Evolutionary conservation across 2,113 vertebrate genomes (phyloP).

Genomic region (Thamnophis sirtalis): DNA sequence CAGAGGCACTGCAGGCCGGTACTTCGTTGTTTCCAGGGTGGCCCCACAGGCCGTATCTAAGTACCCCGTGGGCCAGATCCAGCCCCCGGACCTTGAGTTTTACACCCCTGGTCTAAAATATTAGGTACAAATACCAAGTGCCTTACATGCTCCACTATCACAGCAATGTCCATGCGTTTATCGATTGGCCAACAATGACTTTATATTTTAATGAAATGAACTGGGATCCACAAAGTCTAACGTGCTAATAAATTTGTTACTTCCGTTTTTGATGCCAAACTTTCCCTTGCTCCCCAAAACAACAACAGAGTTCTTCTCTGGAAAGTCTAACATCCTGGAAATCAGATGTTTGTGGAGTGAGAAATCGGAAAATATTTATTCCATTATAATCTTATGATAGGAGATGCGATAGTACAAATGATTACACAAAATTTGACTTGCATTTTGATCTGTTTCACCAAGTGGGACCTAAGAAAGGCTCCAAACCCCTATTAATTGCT

Average conservation of each 20-base stretch:
- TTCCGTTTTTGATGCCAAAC: background rate
- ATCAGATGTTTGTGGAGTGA: background rate
- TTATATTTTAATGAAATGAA: background rate
- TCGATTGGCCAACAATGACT: background rate
- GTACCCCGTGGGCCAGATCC: too few species aligned
- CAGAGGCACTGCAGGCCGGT: too few species aligned
- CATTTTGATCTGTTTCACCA: background rate
- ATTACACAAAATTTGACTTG: background rate
- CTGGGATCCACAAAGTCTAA: background rate
- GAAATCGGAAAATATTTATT: background rate
- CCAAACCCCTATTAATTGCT: background rate
- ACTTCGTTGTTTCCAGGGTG: too few species aligned
- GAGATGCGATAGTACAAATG: background rate
- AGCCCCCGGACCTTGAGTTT: too few species aligned
- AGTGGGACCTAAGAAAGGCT: background rate
- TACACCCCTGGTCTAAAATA: background rate
- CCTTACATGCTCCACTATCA: background rate
- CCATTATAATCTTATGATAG: background rate
- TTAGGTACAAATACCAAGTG: background rate
- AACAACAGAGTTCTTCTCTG: background rate
- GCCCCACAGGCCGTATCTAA: too few species aligned
- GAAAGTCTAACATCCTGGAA: background rate
- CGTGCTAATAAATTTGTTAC: background rate
- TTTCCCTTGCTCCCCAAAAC: background rate
- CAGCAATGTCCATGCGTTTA: background rate